Evolutionary conservation across 2,888 invertebrate species (phyloP).

Genomic region (Latheticus oryzae): DNA sequence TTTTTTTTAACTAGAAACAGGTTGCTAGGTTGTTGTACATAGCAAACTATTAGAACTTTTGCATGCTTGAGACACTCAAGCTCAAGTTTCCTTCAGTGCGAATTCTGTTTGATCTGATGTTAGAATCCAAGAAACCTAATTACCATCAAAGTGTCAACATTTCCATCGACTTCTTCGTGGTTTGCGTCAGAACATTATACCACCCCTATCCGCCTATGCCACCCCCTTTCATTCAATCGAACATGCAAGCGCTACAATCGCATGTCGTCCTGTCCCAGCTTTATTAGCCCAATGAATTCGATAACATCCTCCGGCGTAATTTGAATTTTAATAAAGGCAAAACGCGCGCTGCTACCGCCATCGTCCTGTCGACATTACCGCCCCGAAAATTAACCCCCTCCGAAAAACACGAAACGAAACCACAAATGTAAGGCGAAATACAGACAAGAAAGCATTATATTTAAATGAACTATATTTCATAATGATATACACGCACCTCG

Average conservation of each 20-base stretch:
- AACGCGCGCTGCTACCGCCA: slow-evolving; percentile 17
- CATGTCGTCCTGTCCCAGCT: slow-evolving; percentile 23
- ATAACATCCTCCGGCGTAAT: slow-evolving; percentile 34
- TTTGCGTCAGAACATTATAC: too few species aligned
- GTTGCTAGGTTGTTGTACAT: too few species aligned
- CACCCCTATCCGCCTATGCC: background rate
- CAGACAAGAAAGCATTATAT: slow-evolving; percentile 51
- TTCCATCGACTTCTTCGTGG: too few species aligned
- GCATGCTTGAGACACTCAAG: too few species aligned
- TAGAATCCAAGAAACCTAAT: too few species aligned
- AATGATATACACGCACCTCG: slow-evolving; percentile 59
- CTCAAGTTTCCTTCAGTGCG: too few species aligned
- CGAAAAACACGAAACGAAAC: slow-evolving; percentile 33
- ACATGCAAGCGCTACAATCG: slow-evolving; percentile 18
- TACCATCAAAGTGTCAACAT: too few species aligned
- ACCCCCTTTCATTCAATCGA: slow-evolving; percentile 11
- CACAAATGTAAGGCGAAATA: slow-evolving; percentile 42
- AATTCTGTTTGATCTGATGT: too few species aligned
- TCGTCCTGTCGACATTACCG: too few species aligned
- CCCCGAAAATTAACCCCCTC: slow-evolving; percentile 15
- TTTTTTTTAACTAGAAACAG: too few species aligned
- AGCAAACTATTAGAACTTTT: too few species aligned
- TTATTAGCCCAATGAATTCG: slow-evolving; percentile 34
- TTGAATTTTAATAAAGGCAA: slow-evolving; percentile 35
- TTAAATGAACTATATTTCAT: slow-evolving; percentile 58